These are phyloP conservation scores for Peromyscus polionotus DNA, from an alignment of 2,113 vertebrate genomes.

Conservation along the genomic window DNA sequence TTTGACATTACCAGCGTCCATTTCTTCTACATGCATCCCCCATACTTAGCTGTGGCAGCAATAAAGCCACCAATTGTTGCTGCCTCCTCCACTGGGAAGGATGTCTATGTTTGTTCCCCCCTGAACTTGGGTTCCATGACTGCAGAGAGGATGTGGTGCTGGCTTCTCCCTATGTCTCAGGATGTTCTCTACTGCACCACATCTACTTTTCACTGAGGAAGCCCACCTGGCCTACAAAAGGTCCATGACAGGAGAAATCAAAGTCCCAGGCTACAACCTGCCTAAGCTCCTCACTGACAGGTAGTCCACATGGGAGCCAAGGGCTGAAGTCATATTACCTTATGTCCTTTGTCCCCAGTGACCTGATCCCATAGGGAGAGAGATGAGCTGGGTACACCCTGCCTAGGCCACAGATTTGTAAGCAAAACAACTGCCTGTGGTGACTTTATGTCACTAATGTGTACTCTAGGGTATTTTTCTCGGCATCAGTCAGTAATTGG, in stretches of 20 bases:
- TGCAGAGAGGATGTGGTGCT: background rate
- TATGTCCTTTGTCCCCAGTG: background rate
- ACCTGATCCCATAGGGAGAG: background rate
- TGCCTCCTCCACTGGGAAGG: background rate
- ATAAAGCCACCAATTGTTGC: background rate
- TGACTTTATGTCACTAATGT: background rate
- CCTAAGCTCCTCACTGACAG: background rate
- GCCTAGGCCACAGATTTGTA: background rate
- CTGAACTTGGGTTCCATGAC: background rate
- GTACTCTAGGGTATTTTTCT: background rate
- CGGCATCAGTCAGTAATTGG: background rate
- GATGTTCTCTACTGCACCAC: background rate
- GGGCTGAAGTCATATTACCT: background rate
- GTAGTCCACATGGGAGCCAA: background rate
- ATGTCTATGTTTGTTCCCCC: background rate
- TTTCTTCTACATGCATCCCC: background rate
- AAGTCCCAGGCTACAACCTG: background rate
- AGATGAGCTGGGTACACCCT: background rate
- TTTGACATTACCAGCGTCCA: background rate
- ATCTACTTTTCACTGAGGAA: background rate
- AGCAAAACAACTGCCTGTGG: background rate
- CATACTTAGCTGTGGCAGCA: background rate
- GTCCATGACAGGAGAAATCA: background rate
- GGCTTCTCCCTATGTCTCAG: no score
- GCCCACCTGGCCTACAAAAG: background rate